Evolutionary conservation across 2,888 invertebrate species (phyloP), one percentile per base, ranked within the genome.

Genomic region (Ramazzottius varieornatus): DNA sequence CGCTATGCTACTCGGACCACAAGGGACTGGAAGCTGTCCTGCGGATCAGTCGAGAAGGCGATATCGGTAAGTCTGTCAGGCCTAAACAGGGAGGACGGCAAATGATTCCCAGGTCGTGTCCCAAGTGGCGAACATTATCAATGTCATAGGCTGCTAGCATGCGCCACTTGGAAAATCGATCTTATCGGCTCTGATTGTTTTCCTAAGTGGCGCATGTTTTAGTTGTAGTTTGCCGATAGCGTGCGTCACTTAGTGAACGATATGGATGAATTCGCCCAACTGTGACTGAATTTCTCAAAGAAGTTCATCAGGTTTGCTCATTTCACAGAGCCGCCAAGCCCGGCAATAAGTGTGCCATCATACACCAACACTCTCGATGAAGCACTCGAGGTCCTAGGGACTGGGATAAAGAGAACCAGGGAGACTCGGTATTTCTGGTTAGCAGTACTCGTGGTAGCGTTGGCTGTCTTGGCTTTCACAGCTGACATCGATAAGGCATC

Each of bases 1-100:
- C 13, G 54, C 54, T 54, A 8, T 54, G 54, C 54, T 54, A 54
- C 29, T 54, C 54, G 20, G 54, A 54, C 54, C 54, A 54, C 29
- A 54, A 54, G 54, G 54, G 54, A 8, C 13, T 54, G 20, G n/a
- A 54, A 29, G 54, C 29, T 29, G 29, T 29, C 4, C 54, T 54
- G 13, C 20, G 24, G 24, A 24, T 54, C 4, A 24, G n/a, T 24
- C 8, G 16, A 8, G 40, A 40, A 24, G 20, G 16, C 54, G 54
- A 54, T 24, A 54, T 4, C 20, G 54, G 54, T 54, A 54, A 54
- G 16, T 40, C 13, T 8, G 13, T 40, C 13, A 8, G 13, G 40
- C 13, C 40, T 40, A 8, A 40, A n/a, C n/a, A n/a, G n/a, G n/a
- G n/a, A n/a, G n/a, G n/a, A n/a, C n/a, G n/a, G n/a, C n/a, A n/a